phyloP scores from a whole-genome alignment of 2,113 vertebrate genomes.

The Passer domesticus region DNA sequence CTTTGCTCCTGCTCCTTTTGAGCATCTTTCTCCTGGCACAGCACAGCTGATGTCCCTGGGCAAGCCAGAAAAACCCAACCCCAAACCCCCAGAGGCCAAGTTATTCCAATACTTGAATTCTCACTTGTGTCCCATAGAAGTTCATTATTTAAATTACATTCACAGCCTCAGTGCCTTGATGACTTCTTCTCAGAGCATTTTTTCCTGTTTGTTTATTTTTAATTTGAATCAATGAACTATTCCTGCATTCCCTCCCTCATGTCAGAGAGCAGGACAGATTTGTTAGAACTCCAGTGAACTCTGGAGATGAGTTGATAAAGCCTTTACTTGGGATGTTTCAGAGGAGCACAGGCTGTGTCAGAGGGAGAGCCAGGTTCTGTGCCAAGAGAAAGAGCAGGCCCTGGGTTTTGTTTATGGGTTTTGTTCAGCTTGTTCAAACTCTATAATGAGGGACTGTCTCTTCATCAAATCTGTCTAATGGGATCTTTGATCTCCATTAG shows the following conservation, averaged over 20 bases:
- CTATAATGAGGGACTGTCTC: slow-evolving; percentile 63
- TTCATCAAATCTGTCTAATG: slow-evolving; percentile 67
- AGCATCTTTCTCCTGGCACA: not conserved
- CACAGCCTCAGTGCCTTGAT: not conserved
- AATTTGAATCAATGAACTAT: slow-evolving; percentile 35
- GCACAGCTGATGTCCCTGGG: not conserved
- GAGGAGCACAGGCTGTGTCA: not conserved
- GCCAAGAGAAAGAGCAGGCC: slow-evolving; percentile 31
- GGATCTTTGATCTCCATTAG: slow-evolving; percentile 69
- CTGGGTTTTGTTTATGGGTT: not conserved
- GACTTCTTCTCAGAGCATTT: not conserved
- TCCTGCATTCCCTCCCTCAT: slow-evolving; percentile 39
- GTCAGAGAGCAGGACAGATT: slow-evolving; percentile 43
- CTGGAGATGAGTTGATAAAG: slow-evolving; percentile 51
- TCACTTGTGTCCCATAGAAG: not conserved
- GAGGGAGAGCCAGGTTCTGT: slow-evolving; percentile 48
- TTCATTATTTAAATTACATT: not conserved
- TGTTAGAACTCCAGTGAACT: slow-evolving; percentile 20
- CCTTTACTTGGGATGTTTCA: slow-evolving; percentile 56
- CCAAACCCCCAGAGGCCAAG: not conserved
- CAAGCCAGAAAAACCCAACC: not conserved
- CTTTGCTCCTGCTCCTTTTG: not conserved
- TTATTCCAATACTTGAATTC: not conserved
- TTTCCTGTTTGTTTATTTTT: slow-evolving; percentile 9
- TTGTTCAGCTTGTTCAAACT: slow-evolving; percentile 62